Evolutionary conservation across 2,888 invertebrate genomes (phyloP).

Genomic region (Pedicia rivosa): DNA sequence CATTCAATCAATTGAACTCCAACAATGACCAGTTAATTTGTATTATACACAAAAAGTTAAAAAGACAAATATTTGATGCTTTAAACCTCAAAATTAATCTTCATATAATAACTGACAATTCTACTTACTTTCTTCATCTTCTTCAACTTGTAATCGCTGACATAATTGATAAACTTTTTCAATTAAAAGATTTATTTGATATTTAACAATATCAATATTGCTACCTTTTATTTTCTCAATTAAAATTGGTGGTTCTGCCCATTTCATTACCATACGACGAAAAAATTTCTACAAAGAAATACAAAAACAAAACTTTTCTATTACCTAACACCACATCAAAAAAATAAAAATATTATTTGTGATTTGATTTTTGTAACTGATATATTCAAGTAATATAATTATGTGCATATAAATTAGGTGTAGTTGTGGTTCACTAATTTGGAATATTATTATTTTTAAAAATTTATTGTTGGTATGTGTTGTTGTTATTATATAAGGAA

Average conservation of each 20-base stretch:
- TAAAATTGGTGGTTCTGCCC: constrained; percentile 7
- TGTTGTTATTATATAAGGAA: no score
- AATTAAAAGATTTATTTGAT: not conserved
- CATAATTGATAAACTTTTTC: constrained; percentile 1
- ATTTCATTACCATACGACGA: constrained; percentile 2
- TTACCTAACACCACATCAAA: no score
- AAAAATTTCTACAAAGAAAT: constrained; percentile 8
- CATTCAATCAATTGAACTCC: no score
- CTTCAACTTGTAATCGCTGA: not conserved
- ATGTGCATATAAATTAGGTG: no score
- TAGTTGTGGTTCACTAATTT: no score
- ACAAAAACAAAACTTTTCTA: no score
- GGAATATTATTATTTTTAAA: not conserved
- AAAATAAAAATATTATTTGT: no score
- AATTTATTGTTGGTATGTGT: no score
- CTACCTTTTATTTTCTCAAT: constrained; percentile 2
- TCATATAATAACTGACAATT: not conserved
- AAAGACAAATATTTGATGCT: not conserved
- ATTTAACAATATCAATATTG: constrained; percentile 1
- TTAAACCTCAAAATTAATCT: not conserved
- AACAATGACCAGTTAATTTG: no score
- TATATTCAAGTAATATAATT: no score
- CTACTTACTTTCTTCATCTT: constrained; percentile 2
- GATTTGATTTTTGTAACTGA: no score
- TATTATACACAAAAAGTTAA: no score